phyloP scores from a whole-genome alignment of 2,888 invertebrate genomes.

The Dyspetes luteomarginatus region DNA sequence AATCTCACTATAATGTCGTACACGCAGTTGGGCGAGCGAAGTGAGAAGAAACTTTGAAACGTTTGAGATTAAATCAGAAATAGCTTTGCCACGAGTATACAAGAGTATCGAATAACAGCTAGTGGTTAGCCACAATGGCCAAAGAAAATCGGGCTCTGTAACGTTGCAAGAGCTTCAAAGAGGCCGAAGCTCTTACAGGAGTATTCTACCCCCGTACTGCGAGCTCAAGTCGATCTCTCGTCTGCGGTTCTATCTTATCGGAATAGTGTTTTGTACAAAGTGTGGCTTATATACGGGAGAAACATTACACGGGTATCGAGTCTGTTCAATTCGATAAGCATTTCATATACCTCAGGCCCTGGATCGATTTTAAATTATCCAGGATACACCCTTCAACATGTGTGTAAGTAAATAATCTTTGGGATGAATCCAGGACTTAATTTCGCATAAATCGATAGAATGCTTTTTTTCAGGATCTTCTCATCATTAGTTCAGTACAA shows the following conservation, averaged over 20 bases:
- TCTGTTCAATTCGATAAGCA: neutral
- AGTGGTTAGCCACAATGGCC: conserved; percentile 28
- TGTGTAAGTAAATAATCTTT: no score
- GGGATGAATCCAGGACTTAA: no score
- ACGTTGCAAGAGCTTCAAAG: conserved; percentile 26
- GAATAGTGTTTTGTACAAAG: conserved; percentile 10
- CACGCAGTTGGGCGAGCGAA: neutral
- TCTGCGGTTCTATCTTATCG: conserved; percentile 10
- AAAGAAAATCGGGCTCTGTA: conserved; percentile 40
- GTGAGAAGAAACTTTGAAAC: neutral
- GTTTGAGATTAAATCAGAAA: conserved; percentile 51
- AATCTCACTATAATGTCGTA: neutral
- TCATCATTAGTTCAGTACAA: no score
- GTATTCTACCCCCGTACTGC: no score
- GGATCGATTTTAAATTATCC: neutral
- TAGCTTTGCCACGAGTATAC: conserved; percentile 16
- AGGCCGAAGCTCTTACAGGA: neutral
- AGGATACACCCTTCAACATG: neutral
- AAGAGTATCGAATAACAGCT: conserved; percentile 39
- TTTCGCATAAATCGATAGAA: no score
- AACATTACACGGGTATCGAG: conserved; percentile 14
- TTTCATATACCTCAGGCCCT: neutral
- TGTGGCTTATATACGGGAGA: neutral
- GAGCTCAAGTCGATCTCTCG: neutral
- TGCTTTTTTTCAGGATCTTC: no score